These are phyloP conservation scores for Balaenoptera acutorostrata DNA, from an alignment of 2,113 vertebrate genomes.

Conservation along the genomic window DNA sequence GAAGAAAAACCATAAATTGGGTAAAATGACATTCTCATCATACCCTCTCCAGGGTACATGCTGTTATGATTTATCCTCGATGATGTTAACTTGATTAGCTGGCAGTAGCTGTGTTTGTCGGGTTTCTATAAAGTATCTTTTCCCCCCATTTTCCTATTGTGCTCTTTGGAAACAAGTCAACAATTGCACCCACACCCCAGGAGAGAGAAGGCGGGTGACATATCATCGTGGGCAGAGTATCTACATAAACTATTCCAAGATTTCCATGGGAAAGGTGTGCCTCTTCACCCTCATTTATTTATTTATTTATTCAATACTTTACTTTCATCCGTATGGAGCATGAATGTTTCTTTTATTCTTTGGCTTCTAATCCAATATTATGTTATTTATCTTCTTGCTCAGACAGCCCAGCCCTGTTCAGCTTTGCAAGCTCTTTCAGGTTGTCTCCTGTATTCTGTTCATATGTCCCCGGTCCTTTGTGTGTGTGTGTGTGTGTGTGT, in stretches of 20 bases:
- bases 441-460: background rate
- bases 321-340: background rate
- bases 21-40: fast-evolving
- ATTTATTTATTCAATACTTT: background rate
- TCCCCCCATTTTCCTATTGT: background rate
- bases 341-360: background rate
- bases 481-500: too few relatives aligned
- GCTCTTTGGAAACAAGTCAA: background rate
- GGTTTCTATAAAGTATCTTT: background rate
- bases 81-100: background rate
- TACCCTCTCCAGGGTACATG: too few relatives aligned
- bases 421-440: fast-evolving
- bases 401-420: too few relatives aligned
- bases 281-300: background rate
- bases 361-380: too few relatives aligned
- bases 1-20: background rate
- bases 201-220: background rate
- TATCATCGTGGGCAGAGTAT: fast-evolving
- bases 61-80: fast-evolving
- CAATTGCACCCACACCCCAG: background rate
- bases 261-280: background rate
- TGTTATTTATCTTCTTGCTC: background rate
- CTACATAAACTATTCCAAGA: background rate
- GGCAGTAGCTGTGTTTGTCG: fast-evolving
- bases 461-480: fast-evolving